Evolutionary conservation across 2,113 vertebrate genomes (phyloP).

Genomic region (Cryptomyrus ogoouensis): DNA sequence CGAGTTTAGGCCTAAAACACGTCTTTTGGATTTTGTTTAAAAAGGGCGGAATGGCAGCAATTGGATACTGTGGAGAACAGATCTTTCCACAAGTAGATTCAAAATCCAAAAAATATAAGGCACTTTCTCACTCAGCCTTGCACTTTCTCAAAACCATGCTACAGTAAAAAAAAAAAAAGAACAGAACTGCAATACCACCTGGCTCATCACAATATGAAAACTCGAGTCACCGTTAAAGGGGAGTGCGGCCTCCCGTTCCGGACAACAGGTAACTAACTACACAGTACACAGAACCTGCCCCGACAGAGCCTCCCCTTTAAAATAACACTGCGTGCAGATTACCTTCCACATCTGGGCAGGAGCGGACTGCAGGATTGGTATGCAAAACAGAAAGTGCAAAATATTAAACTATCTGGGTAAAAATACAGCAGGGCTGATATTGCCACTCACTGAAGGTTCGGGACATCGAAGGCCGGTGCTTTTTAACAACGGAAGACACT

Average conservation of each 20-base stretch:
- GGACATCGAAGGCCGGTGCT: neutral
- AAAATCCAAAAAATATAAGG: slow-evolving; percentile 22
- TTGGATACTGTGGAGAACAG: neutral
- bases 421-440: neutral
- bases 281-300: neutral
- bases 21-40: neutral
- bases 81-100: neutral
- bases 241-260: neutral
- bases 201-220: neutral
- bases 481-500: slow-evolving; percentile 14
- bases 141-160: neutral
- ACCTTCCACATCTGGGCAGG: neutral
- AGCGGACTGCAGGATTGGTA: neutral
- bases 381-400: slow-evolving; percentile 4
- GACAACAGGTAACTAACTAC: neutral
- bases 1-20: neutral
- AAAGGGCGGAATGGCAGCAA: neutral
- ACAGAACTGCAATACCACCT: neutral
- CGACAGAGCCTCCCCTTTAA: neutral
- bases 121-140: neutral
- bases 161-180: neutral
- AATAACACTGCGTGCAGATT: neutral
- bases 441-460: neutral
- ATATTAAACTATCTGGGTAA: neutral
- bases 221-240: neutral